These are phyloP conservation scores for Sigmodon hispidus DNA, from an alignment of 2,113 vertebrate species.

Conservation along the genomic window DNA sequence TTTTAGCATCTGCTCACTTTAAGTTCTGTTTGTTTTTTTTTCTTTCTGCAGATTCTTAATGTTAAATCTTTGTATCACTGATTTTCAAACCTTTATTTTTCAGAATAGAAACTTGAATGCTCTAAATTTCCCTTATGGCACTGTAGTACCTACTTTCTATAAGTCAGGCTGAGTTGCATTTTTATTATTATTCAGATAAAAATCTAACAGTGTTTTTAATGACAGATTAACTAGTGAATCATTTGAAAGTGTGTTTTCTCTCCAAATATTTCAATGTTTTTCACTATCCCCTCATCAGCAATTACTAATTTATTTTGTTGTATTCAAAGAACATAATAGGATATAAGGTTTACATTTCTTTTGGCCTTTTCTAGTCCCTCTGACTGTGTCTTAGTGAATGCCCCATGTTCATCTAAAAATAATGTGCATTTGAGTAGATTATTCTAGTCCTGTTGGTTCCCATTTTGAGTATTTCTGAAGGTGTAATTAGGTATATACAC, in stretches of 20 bases:
- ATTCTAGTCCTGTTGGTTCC: neutral
- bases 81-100: slow-evolving; percentile 4
- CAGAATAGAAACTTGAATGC: neutral
- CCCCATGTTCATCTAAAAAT: slow-evolving; percentile 9
- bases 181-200: neutral
- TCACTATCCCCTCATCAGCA: neutral
- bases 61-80: neutral
- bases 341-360: slow-evolving; percentile 11
- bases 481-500: neutral
- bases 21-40: neutral
- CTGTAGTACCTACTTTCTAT: neutral
- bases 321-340: slow-evolving; percentile 28
- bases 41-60: neutral
- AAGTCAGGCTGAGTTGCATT: neutral
- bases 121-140: neutral
- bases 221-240: neutral
- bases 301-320: neutral
- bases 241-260: neutral
- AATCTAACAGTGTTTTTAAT: neutral
- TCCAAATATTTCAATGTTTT: neutral
- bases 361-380: neutral
- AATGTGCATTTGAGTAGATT: neutral
- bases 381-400: neutral
- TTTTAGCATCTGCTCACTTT: neutral
- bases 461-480: neutral